phyloP scores from a whole-genome alignment of 1,140 invertebrate genomes.

The Sycophaga agraensis region DNA sequence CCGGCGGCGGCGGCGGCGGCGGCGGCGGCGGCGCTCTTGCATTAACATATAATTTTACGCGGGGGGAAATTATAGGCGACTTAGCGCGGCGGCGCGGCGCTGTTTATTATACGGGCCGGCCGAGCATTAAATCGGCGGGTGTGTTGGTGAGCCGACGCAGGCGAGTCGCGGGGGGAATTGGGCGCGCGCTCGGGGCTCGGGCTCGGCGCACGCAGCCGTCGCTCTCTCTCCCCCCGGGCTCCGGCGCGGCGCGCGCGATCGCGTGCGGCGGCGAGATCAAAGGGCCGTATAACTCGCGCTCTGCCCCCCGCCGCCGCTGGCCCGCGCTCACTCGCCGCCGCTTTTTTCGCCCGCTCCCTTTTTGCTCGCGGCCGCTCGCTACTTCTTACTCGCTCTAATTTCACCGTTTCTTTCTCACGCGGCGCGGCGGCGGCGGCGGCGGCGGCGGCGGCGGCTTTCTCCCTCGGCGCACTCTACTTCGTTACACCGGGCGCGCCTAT shows the following conservation, averaged over 20 bases:
- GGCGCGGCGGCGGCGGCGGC: background rate
- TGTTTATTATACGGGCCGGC: constrained; percentile 42
- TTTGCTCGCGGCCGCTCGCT: constrained; percentile 29
- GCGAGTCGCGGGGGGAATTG: constrained; percentile 1
- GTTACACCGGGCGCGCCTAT: too few relatives aligned
- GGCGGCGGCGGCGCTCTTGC: constrained; percentile 9
- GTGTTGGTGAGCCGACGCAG: too few relatives aligned
- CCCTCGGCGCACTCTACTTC: too few relatives aligned
- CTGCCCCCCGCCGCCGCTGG: background rate
- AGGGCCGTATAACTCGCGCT: constrained; percentile 38
- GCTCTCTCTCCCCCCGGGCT: background rate
- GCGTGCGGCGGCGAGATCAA: constrained; percentile 56
- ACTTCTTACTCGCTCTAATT: constrained; percentile 22
- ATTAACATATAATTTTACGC: constrained; percentile 43
- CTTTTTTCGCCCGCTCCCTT: background rate
- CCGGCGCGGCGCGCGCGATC: constrained; percentile 52
- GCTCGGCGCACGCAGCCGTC: background rate
- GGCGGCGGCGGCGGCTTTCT: background rate
- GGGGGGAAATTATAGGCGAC: constrained; percentile 41
- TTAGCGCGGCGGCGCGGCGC: constrained; percentile 34
- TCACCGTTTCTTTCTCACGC: constrained; percentile 26
- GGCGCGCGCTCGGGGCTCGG: constrained; percentile 9
- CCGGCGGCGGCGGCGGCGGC: too few relatives aligned
- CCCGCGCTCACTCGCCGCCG: background rate
- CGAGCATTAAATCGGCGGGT: constrained; percentile 43